These are phyloP conservation scores for Ochropleura leucogaster DNA, from an alignment of 2,888 invertebrate genomes.

Conservation along the genomic window DNA sequence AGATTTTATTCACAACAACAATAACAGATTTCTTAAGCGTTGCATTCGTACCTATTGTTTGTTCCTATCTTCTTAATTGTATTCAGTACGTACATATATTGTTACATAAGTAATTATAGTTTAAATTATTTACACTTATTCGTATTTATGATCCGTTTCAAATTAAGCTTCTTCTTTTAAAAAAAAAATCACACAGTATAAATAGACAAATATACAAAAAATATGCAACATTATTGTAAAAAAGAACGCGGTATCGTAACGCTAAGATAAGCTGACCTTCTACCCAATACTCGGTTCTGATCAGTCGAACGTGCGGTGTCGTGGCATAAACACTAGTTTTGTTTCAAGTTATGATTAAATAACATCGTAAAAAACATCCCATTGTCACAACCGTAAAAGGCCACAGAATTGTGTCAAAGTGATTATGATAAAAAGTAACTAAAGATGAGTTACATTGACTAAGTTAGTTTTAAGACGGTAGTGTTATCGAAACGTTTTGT, in stretches of 20 bases:
- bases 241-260: slow-evolving; percentile 34
- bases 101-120: not conserved
- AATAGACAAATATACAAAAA: slow-evolving; percentile 8
- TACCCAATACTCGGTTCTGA: slow-evolving; percentile 9
- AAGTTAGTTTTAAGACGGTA: not conserved
- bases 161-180: not conserved
- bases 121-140: not conserved
- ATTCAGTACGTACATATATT: too few species aligned
- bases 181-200: not conserved
- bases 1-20: too few species aligned
- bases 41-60: too few species aligned
- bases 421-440: slow-evolving; percentile 18
- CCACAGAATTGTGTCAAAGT: slow-evolving; percentile 36
- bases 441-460: not conserved
- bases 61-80: too few species aligned
- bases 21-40: too few species aligned
- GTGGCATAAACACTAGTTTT: slow-evolving; percentile 32
- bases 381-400: slow-evolving; percentile 27
- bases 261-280: slow-evolving; percentile 56
- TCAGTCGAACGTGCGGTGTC: slow-evolving; percentile 37
- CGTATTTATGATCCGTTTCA: not conserved
- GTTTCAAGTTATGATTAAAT: slow-evolving; percentile 3
- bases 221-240: slow-evolving; percentile 19
- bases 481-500: slow-evolving; percentile 7
- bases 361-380: slow-evolving; percentile 8